Evolutionary conservation across 1,140 invertebrate species (phyloP), one percentile per base, ranked within the genome.

Genomic region (Drosophila funebris): DNA sequence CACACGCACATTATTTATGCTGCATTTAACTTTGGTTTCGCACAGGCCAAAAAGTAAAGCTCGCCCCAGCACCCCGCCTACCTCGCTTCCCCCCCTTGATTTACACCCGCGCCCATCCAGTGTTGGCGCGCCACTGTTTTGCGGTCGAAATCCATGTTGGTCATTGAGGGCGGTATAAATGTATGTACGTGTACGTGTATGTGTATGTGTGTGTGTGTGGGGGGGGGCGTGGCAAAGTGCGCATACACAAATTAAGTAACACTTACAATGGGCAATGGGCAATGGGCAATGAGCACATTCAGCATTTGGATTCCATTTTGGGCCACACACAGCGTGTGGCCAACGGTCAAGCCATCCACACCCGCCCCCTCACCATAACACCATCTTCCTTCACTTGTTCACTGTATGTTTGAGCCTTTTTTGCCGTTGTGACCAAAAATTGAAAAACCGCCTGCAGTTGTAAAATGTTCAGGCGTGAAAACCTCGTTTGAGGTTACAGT

Each of bases 391-490:
- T 29, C 13, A 1, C 36, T 20, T 37, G 8, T 14, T 3, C 14
- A 3, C 11, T 16, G n/a, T 11, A 13, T 16, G 7, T 37, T 18
- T 53, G 27, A 44, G 46, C 41, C 76, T 73, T 88, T 87, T 83
- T 87, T 76, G 56, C 57, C 24, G 41, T 36, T 58, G 77, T 88
- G 72, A 76, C 75, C 78, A 81, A 88, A 87, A 87, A 87, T 88
- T 87, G 76, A 83, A 87, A 85, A 87, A 87, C 72, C 83, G 83
- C 83, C 83, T 88, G 83, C 83, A 87, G 83, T 87, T 87, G 82
- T 88, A 81, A 88, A 87, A 87, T 88, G 83, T 87, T 87, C 75
- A 82, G 83, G 83, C 78, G 83, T 87, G 83, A 87, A 87, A 87
- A 78, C 83, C 83, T 69, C 75, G 75, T 75, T 87, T 88, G 83